phyloP scores from a whole-genome alignment of 1,140 invertebrate species.

The Stegodyphus dumicola region DNA sequence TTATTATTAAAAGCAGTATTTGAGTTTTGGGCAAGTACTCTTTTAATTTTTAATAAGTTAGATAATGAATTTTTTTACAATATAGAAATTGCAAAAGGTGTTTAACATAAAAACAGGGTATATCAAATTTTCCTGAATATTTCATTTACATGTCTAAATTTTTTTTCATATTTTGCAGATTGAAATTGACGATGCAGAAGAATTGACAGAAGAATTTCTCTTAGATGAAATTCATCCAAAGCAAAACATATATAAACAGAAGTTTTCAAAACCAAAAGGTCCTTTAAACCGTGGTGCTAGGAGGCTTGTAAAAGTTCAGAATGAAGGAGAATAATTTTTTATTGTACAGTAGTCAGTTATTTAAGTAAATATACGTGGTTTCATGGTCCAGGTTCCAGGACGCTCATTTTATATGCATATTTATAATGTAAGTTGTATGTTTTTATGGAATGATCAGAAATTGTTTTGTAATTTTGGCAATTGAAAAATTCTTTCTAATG shows the following conservation, averaged over 20 bases:
- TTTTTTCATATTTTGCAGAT: conserved; percentile 75
- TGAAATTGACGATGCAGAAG: conserved; percentile 89
- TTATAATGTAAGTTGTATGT: conserved; percentile 25
- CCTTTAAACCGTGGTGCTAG: conserved; percentile 91
- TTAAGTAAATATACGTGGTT: conserved; percentile 13
- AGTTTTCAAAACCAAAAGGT: conserved; percentile 95
- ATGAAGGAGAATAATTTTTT: conserved; percentile 23
- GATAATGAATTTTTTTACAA: too few species aligned
- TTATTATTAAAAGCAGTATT: too few species aligned
- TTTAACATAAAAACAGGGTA: too few species aligned
- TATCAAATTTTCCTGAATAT: too few species aligned
- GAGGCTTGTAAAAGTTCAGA: conserved; percentile 81
- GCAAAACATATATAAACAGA: conserved; percentile 86
- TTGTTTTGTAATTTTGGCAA: conserved; percentile 15
- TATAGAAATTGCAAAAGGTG: too few species aligned
- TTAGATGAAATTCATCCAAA: conserved; percentile 95
- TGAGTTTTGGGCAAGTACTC: too few species aligned
- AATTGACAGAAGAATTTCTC: conserved; percentile 89
- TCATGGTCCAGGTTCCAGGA: conserved; percentile 14
- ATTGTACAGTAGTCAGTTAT: background rate
- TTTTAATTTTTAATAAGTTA: too few species aligned
- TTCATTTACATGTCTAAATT: too few species aligned
- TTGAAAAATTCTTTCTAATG: background rate
- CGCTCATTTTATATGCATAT: conserved; percentile 49
- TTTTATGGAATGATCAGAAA: conserved; percentile 27